Conservation (phyloP, 2,888 invertebrate genomes). For the Watsonalla cultraria region DNA sequence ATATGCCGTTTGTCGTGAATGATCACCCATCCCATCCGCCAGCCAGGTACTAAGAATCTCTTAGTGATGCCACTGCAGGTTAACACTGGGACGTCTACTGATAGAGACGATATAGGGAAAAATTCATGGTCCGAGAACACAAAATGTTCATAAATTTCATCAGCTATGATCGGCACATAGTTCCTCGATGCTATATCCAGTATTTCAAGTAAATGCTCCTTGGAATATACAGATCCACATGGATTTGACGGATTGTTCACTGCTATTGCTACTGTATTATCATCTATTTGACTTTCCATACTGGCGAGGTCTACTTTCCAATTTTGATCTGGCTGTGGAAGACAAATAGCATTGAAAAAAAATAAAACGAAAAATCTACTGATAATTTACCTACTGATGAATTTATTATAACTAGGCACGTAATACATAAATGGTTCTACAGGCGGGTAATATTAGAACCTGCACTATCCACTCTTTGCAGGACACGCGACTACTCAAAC, state of each 20-base stretch:
- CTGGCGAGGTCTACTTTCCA: conserved; percentile 94
- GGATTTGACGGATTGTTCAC: conserved; percentile 99
- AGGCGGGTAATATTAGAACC: too few relatives aligned
- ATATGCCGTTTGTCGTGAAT: conserved; percentile 90
- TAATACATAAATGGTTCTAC: too few relatives aligned
- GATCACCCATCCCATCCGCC: conserved; percentile 98
- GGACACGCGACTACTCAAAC: too few relatives aligned
- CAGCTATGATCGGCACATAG: conserved; percentile 94
- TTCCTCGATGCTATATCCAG: conserved; percentile 87
- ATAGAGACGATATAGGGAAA: conserved; percentile 89
- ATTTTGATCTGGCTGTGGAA: conserved; percentile 83
- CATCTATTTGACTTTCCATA: conserved; percentile 92
- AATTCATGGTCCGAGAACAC: conserved; percentile 90
- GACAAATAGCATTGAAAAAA: conserved; percentile 2
- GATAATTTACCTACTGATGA: too few relatives aligned
- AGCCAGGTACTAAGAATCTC: conserved; percentile 96
- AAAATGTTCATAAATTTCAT: conserved; percentile 98
- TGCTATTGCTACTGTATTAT: conserved; percentile 91
- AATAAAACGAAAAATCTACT: too few relatives aligned
- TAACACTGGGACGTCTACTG: conserved; percentile 92
- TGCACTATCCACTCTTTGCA: too few relatives aligned
- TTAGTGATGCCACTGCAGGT: conserved; percentile 97
- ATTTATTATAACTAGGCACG: too few relatives aligned
- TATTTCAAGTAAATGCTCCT: conserved; percentile 88
- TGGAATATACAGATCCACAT: conserved; percentile 95